Base-by-base conservation (phyloP, 2,797 vertebrate species). In the Fistularia commersonii region DNA sequence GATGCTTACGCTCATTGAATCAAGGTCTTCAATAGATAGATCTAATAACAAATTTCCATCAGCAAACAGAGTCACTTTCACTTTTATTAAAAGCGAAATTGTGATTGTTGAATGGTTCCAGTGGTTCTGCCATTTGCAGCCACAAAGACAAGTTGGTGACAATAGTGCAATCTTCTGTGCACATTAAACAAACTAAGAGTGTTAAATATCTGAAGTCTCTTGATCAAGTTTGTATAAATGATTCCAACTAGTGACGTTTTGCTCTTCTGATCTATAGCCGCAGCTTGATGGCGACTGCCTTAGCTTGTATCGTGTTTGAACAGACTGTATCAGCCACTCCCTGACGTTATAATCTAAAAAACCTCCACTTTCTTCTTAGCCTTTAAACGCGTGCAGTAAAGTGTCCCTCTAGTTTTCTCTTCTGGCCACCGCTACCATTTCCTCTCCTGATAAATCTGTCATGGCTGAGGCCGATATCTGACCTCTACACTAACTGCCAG, bases 381-480 rank as follows among this genome's bases (percentile, higher is more conserved):
- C 60, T 70, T 79, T 86, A 83, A 74, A 85, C 78, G 67, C 77
- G 80, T 85, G 78, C 79, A 82, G 75, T 77, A 72, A 78, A 81
- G 72, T 76, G 75, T 82, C 72, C 70, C 71, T 8, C 72, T 61
- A 74, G 54, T 76, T 64, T 54, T 41, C 71, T 68, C 79, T 54
- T 66, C 77, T 69, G 77, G 61, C 82, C 82, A 82, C 74, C 53
- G 33, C 61, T 80, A 79, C 83, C 77, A 77, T 89, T 88, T 89
- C 84, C 89, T 76, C 79, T 87, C 72, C 87, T 89, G 87, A 89
- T 90, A 89, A 90, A 91, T 85, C 86, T 89, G 88, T 88, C 89
- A 86, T 84, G 64, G 72, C 76, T 76, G 69, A 80, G 66, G 79
- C 80, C 82, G 66, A 84, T 80, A 83, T 89, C 86, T 88, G 84